Evolutionary conservation across 2,113 vertebrate species (phyloP), one percentile per base, ranked within the genome.

Genomic region (Aramus guarauna): DNA sequence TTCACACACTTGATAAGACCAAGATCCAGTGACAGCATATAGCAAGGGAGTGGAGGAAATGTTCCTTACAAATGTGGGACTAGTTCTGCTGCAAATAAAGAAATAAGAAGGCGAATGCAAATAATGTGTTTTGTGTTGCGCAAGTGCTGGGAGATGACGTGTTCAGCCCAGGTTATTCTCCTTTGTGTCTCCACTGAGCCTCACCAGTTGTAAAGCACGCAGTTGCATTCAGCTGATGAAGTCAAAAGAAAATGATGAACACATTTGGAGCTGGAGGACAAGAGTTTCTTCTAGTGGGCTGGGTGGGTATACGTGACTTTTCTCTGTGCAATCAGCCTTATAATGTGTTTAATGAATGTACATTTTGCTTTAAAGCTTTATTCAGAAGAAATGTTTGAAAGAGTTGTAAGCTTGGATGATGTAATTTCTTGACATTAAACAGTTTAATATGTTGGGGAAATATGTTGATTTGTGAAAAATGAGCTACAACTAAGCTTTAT

Each of bases 51-150:
- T 73, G 79, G 82, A 86, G 88, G 79, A 95, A 88, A 76, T 58
- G 34, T 90, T 94, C 75, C 45, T 68, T 88, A 62, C 32, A 68
- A 85, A 52, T 5, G 6, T 39, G 37, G 69, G 60, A 34, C 74
- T 85, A 45, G 58, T 79, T 88, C 62, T 94, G 39, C 71, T 88
- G 91, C 75, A 73, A 94, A 79, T 48, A 94, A 86, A 94, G 63
- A 66, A 84, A 43, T 80, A 71, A 85, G 69, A 52, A 34, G 59
- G 29, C 84, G 62, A 41, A 77, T 11, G 16, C 62, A 94, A 88
- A 78, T 89, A 47, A 53, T 50, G 59, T 80, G 36, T 12, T 73
- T 68, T 69, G 9, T 37, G 18, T 60, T 79, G 34, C 15, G 7
- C 62, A 47, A 52, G 15, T 11, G 2, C 13, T 18, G 32, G 11